Evolutionary conservation across 1,140 invertebrate species (phyloP), one percentile per base, ranked within the genome.

Genomic region (Drosophila chauvacae): DNA sequence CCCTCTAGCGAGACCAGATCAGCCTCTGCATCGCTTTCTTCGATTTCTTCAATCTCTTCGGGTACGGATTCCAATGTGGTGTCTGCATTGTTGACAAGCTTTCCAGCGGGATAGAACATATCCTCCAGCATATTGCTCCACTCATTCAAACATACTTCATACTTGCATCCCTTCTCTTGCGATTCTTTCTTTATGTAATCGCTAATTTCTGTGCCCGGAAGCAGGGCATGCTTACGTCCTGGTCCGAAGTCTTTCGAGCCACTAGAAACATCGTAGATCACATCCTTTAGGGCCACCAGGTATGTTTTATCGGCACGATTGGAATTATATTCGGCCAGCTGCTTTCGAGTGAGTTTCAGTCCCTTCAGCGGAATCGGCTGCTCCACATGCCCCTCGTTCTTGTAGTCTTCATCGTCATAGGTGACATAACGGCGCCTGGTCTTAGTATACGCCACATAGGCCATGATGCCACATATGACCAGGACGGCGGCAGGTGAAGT

Each of bases 351-450:
- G 11, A 88, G 30, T 0, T 2, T 1, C 0, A 81, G 55, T 16
- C 69, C 41, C 7, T 23, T 14, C 7, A 85, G 2, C 0, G 84
- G 85, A 2, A 11, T 0, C 1, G 28, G 35, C 2, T 60, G 9
- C 16, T 30, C n/a, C 0, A 42, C 33, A 7, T 78, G 63, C 0
- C 62, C 81, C 11, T 44, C 60, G 0, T 41, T 26, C 48, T 50
- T 18, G 9, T 78, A 88, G 51, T 88, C 84, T 14, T 76, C 58
- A 3, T 85, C 81, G 18, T 88, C 85, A 16, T 85, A 90, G 10
- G 73, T 81, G 5, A 64, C 72, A 56, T 65, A 20, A 0, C 51
- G 48, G 2, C 45, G 50, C 0, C 66, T 42, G 0, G 47, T 60
- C 4, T 65, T 53, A 1, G 20, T 28, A 9, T 66, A 90, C 11